Conservation (phyloP, 2,888 invertebrate genomes). For the Seladonia tumulorum region DNA sequence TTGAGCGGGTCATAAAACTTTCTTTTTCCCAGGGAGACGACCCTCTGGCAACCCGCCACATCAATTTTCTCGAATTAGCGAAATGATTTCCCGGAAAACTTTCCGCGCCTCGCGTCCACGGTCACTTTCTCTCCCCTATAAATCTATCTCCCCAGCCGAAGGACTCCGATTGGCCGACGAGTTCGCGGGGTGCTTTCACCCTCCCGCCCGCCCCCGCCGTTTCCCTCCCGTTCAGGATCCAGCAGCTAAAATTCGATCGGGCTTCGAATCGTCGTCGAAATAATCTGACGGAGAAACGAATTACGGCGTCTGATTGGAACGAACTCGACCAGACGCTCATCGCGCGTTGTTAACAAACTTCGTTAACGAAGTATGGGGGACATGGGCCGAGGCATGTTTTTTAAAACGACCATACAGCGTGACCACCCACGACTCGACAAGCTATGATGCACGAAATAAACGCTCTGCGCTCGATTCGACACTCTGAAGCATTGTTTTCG, state of each 20-base stretch:
- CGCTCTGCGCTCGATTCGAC: background rate
- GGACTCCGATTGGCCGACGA: constrained; percentile 62
- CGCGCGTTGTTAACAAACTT: constrained; percentile 57
- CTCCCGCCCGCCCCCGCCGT: constrained; percentile 15
- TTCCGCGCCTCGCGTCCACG: constrained; percentile 55
- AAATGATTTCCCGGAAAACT: constrained; percentile 76
- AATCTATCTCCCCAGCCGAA: constrained; percentile 63
- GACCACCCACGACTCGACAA: background rate
- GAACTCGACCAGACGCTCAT: constrained; percentile 51
- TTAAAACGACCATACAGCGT: background rate
- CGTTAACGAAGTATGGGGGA: constrained; percentile 51
- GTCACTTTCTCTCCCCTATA: constrained; percentile 59
- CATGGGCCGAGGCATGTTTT: background rate
- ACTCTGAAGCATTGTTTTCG: background rate
- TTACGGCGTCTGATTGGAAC: constrained; percentile 59
- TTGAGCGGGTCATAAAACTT: constrained; percentile 54
- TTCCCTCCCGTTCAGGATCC: constrained; percentile 1
- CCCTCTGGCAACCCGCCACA: constrained; percentile 70
- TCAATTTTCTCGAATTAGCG: constrained; percentile 77
- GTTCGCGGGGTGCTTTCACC: constrained; percentile 50
- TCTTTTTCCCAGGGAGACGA: constrained; percentile 24
- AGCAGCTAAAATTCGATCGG: constrained; percentile 61
- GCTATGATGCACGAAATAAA: background rate
- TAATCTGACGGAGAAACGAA: constrained; percentile 61
- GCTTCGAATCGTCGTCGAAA: constrained; percentile 53